Conservation (phyloP, 2,888 invertebrate species). For the Tineola bisselliella region DNA sequence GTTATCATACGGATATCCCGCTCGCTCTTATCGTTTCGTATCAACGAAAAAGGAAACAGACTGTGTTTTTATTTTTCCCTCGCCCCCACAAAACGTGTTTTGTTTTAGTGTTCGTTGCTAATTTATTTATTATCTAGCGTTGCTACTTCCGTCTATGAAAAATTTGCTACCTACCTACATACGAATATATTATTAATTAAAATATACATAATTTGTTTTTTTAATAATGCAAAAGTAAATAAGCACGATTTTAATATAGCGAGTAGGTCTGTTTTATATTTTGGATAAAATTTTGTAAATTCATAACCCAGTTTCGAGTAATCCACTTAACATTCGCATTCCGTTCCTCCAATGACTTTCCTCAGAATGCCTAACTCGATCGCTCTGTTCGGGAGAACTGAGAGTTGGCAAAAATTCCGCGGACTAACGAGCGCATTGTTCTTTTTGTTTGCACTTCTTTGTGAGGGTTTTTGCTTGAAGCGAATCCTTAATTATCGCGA, state of each 20-base stretch:
- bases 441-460: conserved; percentile 50
- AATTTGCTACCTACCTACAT: neutral
- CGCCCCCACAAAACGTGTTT: conserved; percentile 23
- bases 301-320: conserved; percentile 20
- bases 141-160: neutral
- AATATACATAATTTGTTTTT: too few relatives aligned
- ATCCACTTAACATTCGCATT: conserved; percentile 46
- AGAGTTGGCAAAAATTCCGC: conserved; percentile 36
- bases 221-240: too few relatives aligned
- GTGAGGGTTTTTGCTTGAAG: conserved; percentile 36
- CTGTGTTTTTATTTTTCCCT: conserved; percentile 51
- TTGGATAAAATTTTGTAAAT: neutral
- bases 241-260: too few relatives aligned
- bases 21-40: conserved; percentile 34
- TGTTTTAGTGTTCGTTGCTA: conserved; percentile 8
- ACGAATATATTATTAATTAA: neutral
- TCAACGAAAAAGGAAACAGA: conserved; percentile 54
- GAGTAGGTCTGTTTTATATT: neutral
- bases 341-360: conserved; percentile 29
- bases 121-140: conserved; percentile 9
- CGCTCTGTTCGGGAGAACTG: conserved; percentile 14
- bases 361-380: conserved; percentile 22
- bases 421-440: conserved; percentile 52
- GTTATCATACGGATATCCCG: conserved; percentile 61
- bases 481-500: conserved; percentile 39